phyloP scores from a whole-genome alignment of 2,888 invertebrate genomes.

The Cantharis flavilabris region DNA sequence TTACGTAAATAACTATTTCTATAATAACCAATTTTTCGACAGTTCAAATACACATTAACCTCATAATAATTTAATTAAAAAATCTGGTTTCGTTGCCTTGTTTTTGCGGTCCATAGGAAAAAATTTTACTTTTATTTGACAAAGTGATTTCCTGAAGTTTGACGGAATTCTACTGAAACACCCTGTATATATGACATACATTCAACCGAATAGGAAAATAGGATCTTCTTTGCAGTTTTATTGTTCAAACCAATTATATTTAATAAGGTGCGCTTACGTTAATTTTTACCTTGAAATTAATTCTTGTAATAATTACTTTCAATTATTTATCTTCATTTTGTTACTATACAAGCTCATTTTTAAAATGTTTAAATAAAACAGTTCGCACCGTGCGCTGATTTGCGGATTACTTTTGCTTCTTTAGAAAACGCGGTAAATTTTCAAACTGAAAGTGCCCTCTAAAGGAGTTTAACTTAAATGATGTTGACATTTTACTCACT shows the following conservation, averaged over 20 bases:
- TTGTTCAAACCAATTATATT: not conserved
- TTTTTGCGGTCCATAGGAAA: too few species aligned
- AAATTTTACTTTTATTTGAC: too few species aligned
- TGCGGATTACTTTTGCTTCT: not conserved
- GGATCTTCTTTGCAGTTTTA: too few species aligned
- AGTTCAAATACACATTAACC: too few species aligned
- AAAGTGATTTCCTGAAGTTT: too few species aligned
- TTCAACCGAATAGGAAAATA: too few species aligned
- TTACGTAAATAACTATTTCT: too few species aligned
- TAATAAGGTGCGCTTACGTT: not conserved
- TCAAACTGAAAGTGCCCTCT: not conserved
- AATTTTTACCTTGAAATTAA: not conserved
- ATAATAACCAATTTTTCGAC: too few species aligned
- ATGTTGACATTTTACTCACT: not conserved
- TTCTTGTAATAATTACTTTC: not conserved
- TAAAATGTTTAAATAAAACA: not conserved
- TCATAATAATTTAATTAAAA: too few species aligned
- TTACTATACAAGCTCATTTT: not conserved
- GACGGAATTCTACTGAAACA: too few species aligned
- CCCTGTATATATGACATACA: too few species aligned
- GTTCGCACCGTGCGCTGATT: not conserved
- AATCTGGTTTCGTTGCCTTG: too few species aligned
- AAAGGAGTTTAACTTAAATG: not conserved
- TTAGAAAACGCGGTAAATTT: not conserved
- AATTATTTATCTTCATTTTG: not conserved